Conservation (phyloP, 2,113 vertebrate genomes). For the Cephalophus harveyi region DNA sequence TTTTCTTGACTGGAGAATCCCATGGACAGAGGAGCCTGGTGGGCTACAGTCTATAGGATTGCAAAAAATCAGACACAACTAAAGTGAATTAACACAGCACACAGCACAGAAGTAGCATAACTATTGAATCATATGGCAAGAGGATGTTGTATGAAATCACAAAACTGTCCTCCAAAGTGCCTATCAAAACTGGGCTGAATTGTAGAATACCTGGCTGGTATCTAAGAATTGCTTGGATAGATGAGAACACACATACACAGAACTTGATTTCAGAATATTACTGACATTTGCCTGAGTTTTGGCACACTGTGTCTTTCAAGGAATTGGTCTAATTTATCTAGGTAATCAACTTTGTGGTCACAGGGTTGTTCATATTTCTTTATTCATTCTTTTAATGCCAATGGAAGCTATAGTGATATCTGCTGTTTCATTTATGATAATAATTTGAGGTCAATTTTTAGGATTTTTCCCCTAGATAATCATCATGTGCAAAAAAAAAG, state of each 20-base stretch:
- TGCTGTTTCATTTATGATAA: not conserved
- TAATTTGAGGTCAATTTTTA: not conserved
- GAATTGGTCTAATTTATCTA: not conserved
- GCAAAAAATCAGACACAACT: not conserved
- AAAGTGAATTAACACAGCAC: not conserved
- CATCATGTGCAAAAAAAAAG: not conserved
- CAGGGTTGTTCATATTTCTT: not conserved
- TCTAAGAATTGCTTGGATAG: not conserved
- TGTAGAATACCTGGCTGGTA: not conserved
- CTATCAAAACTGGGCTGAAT: not conserved
- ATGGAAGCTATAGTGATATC: not conserved
- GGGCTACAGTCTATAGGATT: not conserved
- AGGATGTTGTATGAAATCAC: not conserved
- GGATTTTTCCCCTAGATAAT: not conserved
- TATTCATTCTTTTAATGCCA: not conserved
- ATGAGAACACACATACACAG: not conserved
- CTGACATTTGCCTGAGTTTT: not conserved
- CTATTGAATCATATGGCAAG: not conserved
- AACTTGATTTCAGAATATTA: not conserved
- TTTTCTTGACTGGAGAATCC: not conserved
- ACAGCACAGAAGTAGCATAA: not conserved
- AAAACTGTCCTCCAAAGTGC: not conserved
- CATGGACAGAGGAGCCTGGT: not conserved
- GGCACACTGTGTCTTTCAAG: not conserved
- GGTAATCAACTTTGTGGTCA: not conserved